Evolutionary conservation across 1,140 invertebrate genomes (phyloP), one percentile per base, ranked within the genome.

Genomic region (Oscheius sp.): DNA sequence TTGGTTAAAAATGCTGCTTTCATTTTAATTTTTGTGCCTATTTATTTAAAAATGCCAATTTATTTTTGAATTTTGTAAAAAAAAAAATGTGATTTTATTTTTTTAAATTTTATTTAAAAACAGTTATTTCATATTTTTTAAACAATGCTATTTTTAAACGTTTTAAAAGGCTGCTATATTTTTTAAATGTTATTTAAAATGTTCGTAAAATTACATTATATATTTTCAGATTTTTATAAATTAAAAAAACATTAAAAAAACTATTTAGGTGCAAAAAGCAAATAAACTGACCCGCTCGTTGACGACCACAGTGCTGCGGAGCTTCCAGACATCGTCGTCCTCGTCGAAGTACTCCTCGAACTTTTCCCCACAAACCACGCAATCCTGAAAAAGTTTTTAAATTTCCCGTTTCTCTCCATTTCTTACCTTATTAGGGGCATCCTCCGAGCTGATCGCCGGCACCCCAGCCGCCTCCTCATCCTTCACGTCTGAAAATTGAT

Each of bases 331-430:
- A 36, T 83, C 81, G 20, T 74, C 75, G 38, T 83, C 81, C 10
- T 79, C 72, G 38, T 84, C 81, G 38, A 35, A 83, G 55, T 84
- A 83, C 38, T 83, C 82, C 23, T 78, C 75, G 71, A 83, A 83
- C n/a, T 75, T 65, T 67, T 83, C 81, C 34, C 74, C 68, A 66
- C 81, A 83, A 3, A 81, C 82, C 31, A 58, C 52, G 58, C 81
- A 83, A 26, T 77, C 72, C 73, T 82, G 36, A 61, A 83, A 76
- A 1, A 29, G 18, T 0, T 61, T 55, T 35, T 26, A 75, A 15
- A 45, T 35, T 61, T 68, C 73, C 7, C 38, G 45, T 20, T 63
- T 64, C 2, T 38, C 28, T 1, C 67, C 49, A 55, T 32, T 38
- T 34, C 1, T 59, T 46, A 78, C 38, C 66, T 68, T 78, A 23